Percentiles rank a stretch among this genome's conserved stretches.
Evolutionary conservation across 2,113 vertebrate species (phyloP).

Genomic region (mouse (Mus musculus)): GRCm39 chr8:94229001-94229500

Average conservation of each 20-base stretch:
- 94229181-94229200: neutral
- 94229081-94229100: neutral
- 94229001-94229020: neutral
- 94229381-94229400: neutral
- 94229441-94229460: neutral
- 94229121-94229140: neutral
- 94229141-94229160: neutral
- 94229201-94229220: neutral
- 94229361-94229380: neutral
- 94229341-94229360: neutral
- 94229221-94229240: neutral
- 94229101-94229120: neutral
- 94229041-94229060: neutral
- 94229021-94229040: neutral
- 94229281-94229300: neutral
- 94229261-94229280: neutral
- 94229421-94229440: neutral
- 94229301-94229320: neutral
- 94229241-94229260: neutral
- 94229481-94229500: neutral
- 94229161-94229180: neutral
- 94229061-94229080: neutral
- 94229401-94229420: no score
- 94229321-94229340: neutral
- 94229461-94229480: slow-evolving; percentile 14